phyloP scores from a whole-genome alignment of 2,888 invertebrate genomes.

The Oscheius onirici region DNA sequence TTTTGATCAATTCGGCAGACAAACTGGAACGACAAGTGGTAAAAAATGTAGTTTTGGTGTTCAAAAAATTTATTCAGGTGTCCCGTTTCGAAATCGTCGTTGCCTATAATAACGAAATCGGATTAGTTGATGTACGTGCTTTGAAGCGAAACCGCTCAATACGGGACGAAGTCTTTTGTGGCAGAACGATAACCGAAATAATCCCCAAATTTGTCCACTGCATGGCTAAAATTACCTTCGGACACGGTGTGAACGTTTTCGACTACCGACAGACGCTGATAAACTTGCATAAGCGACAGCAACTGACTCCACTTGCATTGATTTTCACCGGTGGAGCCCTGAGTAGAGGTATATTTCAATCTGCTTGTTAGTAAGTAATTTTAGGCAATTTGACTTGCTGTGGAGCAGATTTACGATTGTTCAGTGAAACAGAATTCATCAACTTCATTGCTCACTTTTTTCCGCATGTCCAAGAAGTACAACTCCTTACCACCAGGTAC shows the following conservation, averaged over 20 bases:
- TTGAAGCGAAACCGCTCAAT: conserved; percentile 16
- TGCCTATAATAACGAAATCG: conserved; percentile 4
- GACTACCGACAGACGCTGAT: conserved; percentile 3
- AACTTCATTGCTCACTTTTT: conserved; percentile 46
- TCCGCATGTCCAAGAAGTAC: conserved; percentile 54
- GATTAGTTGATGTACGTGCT: conserved; percentile 15
- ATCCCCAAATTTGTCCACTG: conserved; percentile 21
- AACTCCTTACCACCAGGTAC: conserved; percentile 52
- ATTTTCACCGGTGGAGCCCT: conserved; percentile 18
- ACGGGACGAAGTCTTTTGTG: conserved; percentile 6
- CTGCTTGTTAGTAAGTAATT: neutral
- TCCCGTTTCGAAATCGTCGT: conserved; percentile 23
- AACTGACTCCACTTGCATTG: conserved; percentile 20
- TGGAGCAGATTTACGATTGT: conserved; percentile 53
- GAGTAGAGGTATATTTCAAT: conserved; percentile 8
- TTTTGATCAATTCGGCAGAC: neutral
- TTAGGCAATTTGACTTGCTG: conserved; percentile 13
- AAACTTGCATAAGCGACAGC: neutral
- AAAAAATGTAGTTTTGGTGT: neutral
- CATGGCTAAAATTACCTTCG: conserved; percentile 19
- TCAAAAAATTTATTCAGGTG: neutral
- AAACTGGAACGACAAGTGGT: conserved; percentile 9
- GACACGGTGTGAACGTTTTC: conserved; percentile 24
- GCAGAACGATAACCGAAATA: neutral
- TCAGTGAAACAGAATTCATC: conserved; percentile 46